Base-by-base conservation (phyloP, 2,797 vertebrate genomes). In the Xyrichtys novacula region DNA sequence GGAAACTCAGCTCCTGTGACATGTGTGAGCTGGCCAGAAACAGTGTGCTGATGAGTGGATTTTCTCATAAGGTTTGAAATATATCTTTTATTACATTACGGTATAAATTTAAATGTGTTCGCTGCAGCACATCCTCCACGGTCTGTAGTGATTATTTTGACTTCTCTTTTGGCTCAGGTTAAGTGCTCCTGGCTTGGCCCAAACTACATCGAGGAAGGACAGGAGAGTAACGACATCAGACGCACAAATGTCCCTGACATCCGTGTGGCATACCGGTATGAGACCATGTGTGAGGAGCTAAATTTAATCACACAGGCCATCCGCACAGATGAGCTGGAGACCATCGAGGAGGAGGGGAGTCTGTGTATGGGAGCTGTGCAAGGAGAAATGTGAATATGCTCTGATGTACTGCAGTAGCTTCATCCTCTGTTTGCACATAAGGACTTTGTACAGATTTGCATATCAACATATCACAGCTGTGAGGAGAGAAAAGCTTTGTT, bases 1-100 rank as follows among this genome's bases (percentile, higher is more conserved):
- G 98, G 98, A 99, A 99, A 89, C 93, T 98, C 70, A 98, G 97
- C 88, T 98, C 98, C 53, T 98, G 98, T 0, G 98, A 99, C 88
- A 98, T 99, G 96, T 99, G 97, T 7, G 98, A 99, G 83, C 95
- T 98, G 80, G 95, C 97, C 74, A 95, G 97, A 56, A 99, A 99
- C 94, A 99, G 97, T 0, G 98, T 99, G 62, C 93, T 99, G 58
- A 98, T 98, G 97, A 98, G 97, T 0, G 97, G 98, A 84, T 98
- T 99, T 90, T 96, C 96, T 63, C 94, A 98, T 86, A 95, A 96
- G 96, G 97, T 97, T 76, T 52, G 8, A 0, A 7, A 44, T 20
- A 58, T 26, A 7, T 32, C 31, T 17, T 52, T 11, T 2, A 50
- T 5, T 2, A 47, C 43, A 11, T 20, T 25, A 44, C 6, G 23